Percentiles rank a stretch among this genome's conserved stretches.
Conservation (phyloP, 2,797 vertebrate species). For the Chelon labrosus region DNA sequence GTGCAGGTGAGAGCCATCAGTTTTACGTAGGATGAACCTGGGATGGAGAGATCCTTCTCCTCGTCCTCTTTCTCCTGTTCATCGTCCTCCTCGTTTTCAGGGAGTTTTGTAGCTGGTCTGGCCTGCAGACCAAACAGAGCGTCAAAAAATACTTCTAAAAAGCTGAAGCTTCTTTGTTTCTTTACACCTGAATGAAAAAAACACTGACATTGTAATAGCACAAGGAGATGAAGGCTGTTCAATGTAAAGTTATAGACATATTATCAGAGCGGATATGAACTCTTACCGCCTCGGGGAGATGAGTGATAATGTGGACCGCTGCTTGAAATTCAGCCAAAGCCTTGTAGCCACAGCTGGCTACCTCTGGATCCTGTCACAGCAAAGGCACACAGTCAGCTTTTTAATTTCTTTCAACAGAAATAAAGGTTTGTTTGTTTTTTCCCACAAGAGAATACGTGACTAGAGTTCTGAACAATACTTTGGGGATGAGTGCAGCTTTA, state of each 20-base stretch:
- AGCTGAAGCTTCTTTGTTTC: too few relatives aligned
- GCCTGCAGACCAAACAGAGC: constrained; percentile 77
- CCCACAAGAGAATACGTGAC: too few relatives aligned
- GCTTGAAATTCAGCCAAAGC: constrained; percentile 89
- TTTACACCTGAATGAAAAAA: too few relatives aligned
- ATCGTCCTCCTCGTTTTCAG: constrained; percentile 68
- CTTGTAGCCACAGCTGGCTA: constrained; percentile 90
- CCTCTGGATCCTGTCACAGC: constrained; percentile 84
- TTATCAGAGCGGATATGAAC: background rate
- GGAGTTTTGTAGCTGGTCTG: constrained; percentile 78
- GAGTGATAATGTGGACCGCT: constrained; percentile 86
- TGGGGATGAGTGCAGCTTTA: too few relatives aligned
- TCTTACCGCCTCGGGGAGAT: constrained; percentile 91
- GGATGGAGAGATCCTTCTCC: constrained; percentile 87
- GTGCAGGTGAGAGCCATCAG: constrained; percentile 84
- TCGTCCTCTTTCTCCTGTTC: constrained; percentile 77
- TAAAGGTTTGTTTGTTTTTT: too few relatives aligned
- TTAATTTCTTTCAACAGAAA: background rate
- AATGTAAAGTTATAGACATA: background rate
- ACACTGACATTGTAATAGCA: too few relatives aligned
- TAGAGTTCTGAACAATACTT: too few relatives aligned
- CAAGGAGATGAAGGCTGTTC: too few relatives aligned
- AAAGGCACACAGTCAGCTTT: constrained; percentile 3
- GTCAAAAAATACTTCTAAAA: background rate
- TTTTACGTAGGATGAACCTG: constrained; percentile 91